Conservation (phyloP, 2,113 vertebrate genomes). For the Strigops habroptila region DNA sequence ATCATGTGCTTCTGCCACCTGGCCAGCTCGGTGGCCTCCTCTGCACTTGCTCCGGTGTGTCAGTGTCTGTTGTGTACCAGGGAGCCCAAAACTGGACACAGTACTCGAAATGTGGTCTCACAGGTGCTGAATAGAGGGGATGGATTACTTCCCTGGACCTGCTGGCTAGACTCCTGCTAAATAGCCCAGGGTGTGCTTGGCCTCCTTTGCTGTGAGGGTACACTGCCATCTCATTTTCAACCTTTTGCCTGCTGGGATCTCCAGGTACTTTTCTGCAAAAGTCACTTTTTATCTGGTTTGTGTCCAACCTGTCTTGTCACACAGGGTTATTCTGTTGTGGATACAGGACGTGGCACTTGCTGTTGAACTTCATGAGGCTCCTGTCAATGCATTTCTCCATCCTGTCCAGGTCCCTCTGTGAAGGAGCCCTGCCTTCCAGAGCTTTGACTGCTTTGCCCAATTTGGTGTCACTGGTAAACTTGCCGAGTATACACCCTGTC, state of each 20-base stretch:
- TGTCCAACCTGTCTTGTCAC: background rate
- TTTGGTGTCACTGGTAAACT: background rate
- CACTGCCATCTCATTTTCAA: fast-evolving
- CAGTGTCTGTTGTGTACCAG: fast-evolving
- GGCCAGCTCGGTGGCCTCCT: background rate
- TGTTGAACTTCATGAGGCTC: background rate
- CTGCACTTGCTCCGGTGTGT: background rate
- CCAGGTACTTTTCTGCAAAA: background rate
- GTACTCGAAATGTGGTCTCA: fast-evolving
- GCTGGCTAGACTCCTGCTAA: background rate
- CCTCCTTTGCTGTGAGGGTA: fast-evolving
- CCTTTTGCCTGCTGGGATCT: background rate
- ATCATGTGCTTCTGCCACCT: background rate
- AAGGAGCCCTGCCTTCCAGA: background rate
- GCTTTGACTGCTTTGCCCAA: background rate
- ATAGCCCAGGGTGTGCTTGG: background rate
- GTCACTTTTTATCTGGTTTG: fast-evolving
- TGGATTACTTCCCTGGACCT: background rate
- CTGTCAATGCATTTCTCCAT: background rate
- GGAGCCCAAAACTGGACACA: background rate
- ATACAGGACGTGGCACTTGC: background rate
- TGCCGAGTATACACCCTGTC: background rate
- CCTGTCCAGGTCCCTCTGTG: background rate
- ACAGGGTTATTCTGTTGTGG: background rate
- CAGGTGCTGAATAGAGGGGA: background rate